Base-by-base conservation (phyloP, 2,113 vertebrate species). In the Hemibagrus wyckioides region DNA sequence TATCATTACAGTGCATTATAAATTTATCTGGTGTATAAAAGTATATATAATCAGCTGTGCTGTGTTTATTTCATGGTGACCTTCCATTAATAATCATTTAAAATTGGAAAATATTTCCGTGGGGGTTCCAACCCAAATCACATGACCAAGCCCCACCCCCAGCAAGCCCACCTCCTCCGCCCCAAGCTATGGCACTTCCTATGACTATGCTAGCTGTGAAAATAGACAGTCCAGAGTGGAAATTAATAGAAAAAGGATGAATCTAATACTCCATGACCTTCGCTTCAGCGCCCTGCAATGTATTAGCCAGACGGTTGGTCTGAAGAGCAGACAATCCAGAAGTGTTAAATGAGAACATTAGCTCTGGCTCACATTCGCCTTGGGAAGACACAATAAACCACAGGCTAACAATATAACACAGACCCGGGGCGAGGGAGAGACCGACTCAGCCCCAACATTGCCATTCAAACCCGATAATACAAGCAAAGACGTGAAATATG, bases 241-340 rank as follows among this genome's bases (percentile, higher is more conserved):
- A 95, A 94, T 95, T 94, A 94, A 94, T 93, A 90, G 76, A 88
- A 92, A 92, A 90, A 15, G 84, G 82, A 86, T 83, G 89, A 90
- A 94, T 93, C 92, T 94, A 94, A 94, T 94, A 93, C 93, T 91
- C 91, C 87, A 91, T 91, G 93, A 94, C 94, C 93, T 94, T 94
- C 92, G 88, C 92, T 93, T 94, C 92, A 89, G 91, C 90, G 91
- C 92, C 90, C 93, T 93, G 93, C 85, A 91, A 93, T 92, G 90
- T 93, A 93, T 94, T 93, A 93, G 92, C 92, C 19, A 65, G n/a
- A 92, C 89, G 92, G 91, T 89, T 91, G 91, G 92, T 95, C 94
- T 93, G 88, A 87, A 88, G 93, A 91, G 92, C 93, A 93, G 90
- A 91, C 94, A 94, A 93, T 93, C 91, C 91, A 91, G 92, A 76